These are phyloP conservation scores for Dicrurus megarhynchus DNA, from an alignment of 2,113 vertebrate species.

Conservation along the genomic window DNA sequence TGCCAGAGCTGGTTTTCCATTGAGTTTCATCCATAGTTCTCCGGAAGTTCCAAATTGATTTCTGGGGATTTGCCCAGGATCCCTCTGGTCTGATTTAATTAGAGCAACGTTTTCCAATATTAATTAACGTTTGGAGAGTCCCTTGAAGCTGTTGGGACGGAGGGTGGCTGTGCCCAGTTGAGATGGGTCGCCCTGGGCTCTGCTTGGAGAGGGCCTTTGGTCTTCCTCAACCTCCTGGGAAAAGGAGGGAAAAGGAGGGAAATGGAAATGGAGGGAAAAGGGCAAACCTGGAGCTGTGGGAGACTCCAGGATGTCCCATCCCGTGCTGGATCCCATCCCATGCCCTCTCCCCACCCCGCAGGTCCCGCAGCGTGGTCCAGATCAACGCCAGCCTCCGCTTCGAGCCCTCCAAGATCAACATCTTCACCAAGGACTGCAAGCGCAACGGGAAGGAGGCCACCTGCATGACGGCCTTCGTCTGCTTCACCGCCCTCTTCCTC, in stretches of 20 bases:
- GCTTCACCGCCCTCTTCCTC: constrained; percentile 87
- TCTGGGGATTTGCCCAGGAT: background rate
- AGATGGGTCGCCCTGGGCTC: background rate
- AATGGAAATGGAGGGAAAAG: background rate
- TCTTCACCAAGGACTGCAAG: constrained; percentile 93
- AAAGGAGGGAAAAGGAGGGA: background rate
- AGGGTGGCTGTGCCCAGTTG: background rate
- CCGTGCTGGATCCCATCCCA: accelerated
- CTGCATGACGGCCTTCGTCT: constrained; percentile 89
- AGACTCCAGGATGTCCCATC: accelerated
- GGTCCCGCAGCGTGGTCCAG: constrained; percentile 88
- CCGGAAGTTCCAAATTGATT: background rate
- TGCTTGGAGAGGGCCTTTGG: background rate
- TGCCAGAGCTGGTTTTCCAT: accelerated
- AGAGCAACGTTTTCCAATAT: background rate
- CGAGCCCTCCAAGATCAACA: constrained; percentile 92
- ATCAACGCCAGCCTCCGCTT: constrained; percentile 85
- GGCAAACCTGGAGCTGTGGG: background rate
- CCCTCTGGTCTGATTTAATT: background rate
- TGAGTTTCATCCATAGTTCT: background rate
- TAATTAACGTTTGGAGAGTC: background rate
- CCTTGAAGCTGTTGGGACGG: background rate
- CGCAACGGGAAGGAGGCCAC: constrained; percentile 89
- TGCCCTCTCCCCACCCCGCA: background rate
- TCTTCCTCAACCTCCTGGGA: background rate